These are phyloP conservation scores for Mormyrus proboscirostris DNA, from an alignment of 2,797 vertebrate species.

Conservation along the genomic window DNA sequence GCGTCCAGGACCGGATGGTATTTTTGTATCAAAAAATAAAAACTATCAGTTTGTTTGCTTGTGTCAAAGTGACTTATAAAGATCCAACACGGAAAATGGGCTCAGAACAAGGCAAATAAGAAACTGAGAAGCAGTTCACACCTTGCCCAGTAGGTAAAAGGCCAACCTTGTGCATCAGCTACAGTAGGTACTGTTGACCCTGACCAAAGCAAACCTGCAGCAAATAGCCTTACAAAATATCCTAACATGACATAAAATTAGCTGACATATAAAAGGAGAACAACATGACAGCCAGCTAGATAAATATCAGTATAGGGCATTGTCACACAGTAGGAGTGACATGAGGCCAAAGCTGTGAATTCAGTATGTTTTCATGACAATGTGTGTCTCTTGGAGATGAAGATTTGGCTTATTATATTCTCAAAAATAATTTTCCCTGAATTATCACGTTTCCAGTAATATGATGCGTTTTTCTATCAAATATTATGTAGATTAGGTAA, in stretches of 20 bases:
- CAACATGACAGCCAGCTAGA: neutral
- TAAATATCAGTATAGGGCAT: neutral
- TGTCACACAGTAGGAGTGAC: neutral
- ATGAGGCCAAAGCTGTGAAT: neutral
- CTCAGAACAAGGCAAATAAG: neutral
- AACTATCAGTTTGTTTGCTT: neutral
- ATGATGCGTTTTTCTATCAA: neutral
- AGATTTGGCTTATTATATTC: neutral
- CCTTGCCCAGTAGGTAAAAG: neutral
- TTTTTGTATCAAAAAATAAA: neutral
- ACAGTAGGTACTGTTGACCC: neutral
- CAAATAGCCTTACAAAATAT: neutral
- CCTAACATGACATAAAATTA: neutral
- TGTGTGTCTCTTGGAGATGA: constrained; percentile 1
- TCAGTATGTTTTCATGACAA: neutral
- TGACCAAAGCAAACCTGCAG: neutral
- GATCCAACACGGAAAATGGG: neutral
- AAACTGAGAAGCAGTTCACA: neutral
- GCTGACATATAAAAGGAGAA: neutral
- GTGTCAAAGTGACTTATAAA: neutral
- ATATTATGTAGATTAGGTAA: neutral
- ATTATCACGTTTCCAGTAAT: neutral
- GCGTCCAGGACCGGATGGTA: neutral
- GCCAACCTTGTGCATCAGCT: neutral
- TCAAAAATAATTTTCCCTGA: neutral